These are phyloP conservation scores for Brachionus plicatilis DNA, from an alignment of 1,140 invertebrate genomes.

Conservation along the genomic window DNA sequence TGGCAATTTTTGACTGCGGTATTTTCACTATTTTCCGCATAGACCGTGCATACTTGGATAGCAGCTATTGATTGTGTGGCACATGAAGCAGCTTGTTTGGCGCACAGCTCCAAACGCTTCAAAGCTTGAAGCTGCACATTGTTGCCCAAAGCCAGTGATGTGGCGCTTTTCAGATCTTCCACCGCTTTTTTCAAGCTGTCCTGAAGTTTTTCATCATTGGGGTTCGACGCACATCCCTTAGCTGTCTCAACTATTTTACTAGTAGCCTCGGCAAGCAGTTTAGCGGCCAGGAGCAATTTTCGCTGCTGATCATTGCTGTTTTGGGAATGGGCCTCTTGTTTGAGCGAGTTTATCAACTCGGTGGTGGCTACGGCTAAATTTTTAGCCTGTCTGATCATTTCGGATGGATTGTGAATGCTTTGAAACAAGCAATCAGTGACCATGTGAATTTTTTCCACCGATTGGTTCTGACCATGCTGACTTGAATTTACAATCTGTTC, in stretches of 20 bases:
- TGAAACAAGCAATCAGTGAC: conserved; percentile 82
- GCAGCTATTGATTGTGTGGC: conserved; percentile 77
- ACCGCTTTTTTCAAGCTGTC: conserved; percentile 76
- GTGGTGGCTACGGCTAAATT: conserved; percentile 86
- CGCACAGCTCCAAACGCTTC: conserved; percentile 55
- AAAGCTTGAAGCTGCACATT: neutral
- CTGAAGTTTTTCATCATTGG: conserved; percentile 75
- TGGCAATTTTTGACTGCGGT: conserved; percentile 65
- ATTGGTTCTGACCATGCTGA: conserved; percentile 64
- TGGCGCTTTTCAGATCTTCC: conserved; percentile 65
- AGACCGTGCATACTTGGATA: conserved; percentile 61
- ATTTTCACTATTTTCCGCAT: conserved; percentile 61
- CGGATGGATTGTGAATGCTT: conserved; percentile 70
- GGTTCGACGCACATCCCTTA: conserved; percentile 77
- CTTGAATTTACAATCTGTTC: neutral
- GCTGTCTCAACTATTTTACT: conserved; percentile 92
- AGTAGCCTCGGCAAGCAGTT: conserved; percentile 87
- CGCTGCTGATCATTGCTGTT: conserved; percentile 79
- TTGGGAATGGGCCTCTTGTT: conserved; percentile 75
- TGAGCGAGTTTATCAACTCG: conserved; percentile 82
- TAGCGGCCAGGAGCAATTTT: conserved; percentile 72
- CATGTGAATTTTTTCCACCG: conserved; percentile 80
- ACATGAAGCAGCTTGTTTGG: conserved; percentile 76
- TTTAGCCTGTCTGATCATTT: conserved; percentile 89
- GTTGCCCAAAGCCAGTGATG: neutral